Evolutionary conservation across 2,113 vertebrate genomes (phyloP), one percentile per base, ranked within the genome.

Genomic region (Siphamia tubifer): DNA sequence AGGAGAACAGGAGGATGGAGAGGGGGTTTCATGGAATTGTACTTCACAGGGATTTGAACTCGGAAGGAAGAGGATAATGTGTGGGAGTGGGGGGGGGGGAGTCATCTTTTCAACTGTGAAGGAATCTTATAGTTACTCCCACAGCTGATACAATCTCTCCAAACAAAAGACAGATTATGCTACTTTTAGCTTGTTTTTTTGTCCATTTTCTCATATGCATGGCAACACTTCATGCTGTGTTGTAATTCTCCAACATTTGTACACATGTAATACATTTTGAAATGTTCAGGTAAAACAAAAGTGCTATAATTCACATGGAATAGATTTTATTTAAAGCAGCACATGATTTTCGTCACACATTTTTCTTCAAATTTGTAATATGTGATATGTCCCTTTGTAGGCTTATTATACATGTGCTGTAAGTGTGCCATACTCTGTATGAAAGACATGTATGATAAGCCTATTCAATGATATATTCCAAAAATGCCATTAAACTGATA

Each of bases 11-110:
- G 35, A 45, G 51, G 49, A 32, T 38, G 39, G 58, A 53, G 11
- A 44, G 42, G 24, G 52, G 68, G 55, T 30, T 65, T 72, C 32
- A 38, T 35, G 27, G 55, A 87, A 73, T 77, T 55, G 51, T 72
- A 54, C 80, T 84, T 87, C 57, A 81, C 65, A 77, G 45, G 42
- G 17, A 66, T 66, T 53, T 82, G 77, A 88, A 85, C 79, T 73
- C 25, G 52, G 63, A 74, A 53, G 57, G 45, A 63, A 23, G 45
- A 58, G 39, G 42, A 66, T 74, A 79, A 77, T 73, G 68, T 56
- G 44, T 13, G 36, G 56, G 55, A 60, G 54, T 36, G n/a, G n/a
- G 16, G 38, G n/a, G 16, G 38, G 20, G 57, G 48, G 55, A 43
- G 53, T 20, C 32, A 8, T 72, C 9, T 72, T 54, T 73, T 63